These are phyloP conservation scores for Melanotaenia boesemani DNA, from an alignment of 2,797 vertebrate species.

Conservation along the genomic window DNA sequence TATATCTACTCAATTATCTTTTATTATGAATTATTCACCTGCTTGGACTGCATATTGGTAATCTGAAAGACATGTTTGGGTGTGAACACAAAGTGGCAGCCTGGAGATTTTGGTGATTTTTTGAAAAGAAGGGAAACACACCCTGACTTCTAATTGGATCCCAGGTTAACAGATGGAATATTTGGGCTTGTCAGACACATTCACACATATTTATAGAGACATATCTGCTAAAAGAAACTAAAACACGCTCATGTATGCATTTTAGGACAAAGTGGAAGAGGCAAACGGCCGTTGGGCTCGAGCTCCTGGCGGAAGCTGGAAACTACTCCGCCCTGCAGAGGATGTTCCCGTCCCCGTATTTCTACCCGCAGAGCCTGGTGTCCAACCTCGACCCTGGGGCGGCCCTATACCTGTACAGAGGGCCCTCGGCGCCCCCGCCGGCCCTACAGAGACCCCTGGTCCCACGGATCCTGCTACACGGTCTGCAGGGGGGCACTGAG, in stretches of 20 bases:
- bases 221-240: conserved; percentile 6
- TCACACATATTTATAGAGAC: neutral
- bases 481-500: conserved; percentile 91
- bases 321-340: conserved; percentile 97
- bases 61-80: conserved; percentile 56
- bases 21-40: conserved; percentile 92
- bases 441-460: conserved; percentile 93
- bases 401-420: conserved; percentile 94
- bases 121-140: conserved; percentile 13
- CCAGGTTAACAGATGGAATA: conserved; percentile 46
- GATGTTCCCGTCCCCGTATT: conserved; percentile 98
- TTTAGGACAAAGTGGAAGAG: conserved; percentile 97
- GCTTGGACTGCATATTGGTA: conserved; percentile 72
- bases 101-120: conserved; percentile 54
- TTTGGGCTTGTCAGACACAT: conserved; percentile 36
- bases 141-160: conserved; percentile 48
- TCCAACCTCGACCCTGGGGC: conserved; percentile 96
- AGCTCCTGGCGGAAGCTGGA: conserved; percentile 95
- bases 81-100: conserved; percentile 66
- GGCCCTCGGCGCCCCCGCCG: conserved; percentile 93
- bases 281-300: conserved; percentile 96
- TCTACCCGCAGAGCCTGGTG: conserved; percentile 96
- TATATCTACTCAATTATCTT: conserved; percentile 96
- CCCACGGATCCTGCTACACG: conserved; percentile 95
- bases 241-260: conserved; percentile 11